These are phyloP conservation scores for Phalera bucephala DNA, from an alignment of 2,888 invertebrate genomes.

Conservation along the genomic window DNA sequence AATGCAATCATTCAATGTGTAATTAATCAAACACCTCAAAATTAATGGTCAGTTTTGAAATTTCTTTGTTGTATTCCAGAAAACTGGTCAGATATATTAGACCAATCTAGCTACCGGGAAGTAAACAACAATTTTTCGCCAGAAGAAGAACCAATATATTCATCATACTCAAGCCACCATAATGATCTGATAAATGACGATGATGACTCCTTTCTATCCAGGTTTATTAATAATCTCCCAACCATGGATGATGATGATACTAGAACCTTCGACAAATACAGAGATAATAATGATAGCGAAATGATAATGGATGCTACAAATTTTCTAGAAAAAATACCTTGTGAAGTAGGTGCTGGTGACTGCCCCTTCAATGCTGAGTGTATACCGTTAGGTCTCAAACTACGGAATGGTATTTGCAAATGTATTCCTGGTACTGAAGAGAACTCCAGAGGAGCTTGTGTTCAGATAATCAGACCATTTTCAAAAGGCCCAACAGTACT, in stretches of 20 bases:
- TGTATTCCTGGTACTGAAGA: conserved; percentile 86
- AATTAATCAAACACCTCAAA: no score
- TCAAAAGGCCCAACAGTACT: conserved; percentile 67
- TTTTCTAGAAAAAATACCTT: conserved; percentile 78
- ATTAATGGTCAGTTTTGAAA: no score
- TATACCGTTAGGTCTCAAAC: conserved; percentile 75
- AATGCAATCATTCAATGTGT: no score
- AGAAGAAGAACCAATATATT: conserved; percentile 67
- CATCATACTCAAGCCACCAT: conserved; percentile 56
- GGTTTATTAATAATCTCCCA: conserved; percentile 68
- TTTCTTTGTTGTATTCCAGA: no score
- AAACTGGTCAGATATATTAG: conserved; percentile 76
- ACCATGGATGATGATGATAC: conserved; percentile 63
- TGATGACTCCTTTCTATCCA: conserved; percentile 64
- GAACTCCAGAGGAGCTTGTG: conserved; percentile 62
- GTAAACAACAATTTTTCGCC: conserved; percentile 62
- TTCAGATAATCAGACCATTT: conserved; percentile 57
- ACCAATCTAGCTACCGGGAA: conserved; percentile 70
- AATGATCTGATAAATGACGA: conserved; percentile 60
- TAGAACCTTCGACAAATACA: conserved; percentile 61
- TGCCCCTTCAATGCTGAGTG: conserved; percentile 90
- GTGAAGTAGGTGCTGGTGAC: conserved; percentile 82
- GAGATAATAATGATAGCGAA: conserved; percentile 64
- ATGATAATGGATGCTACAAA: conserved; percentile 77
- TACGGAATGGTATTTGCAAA: conserved; percentile 87